These are phyloP conservation scores for Folsomia manolachei DNA, from an alignment of 2,888 invertebrate genomes.

Conservation along the genomic window DNA sequence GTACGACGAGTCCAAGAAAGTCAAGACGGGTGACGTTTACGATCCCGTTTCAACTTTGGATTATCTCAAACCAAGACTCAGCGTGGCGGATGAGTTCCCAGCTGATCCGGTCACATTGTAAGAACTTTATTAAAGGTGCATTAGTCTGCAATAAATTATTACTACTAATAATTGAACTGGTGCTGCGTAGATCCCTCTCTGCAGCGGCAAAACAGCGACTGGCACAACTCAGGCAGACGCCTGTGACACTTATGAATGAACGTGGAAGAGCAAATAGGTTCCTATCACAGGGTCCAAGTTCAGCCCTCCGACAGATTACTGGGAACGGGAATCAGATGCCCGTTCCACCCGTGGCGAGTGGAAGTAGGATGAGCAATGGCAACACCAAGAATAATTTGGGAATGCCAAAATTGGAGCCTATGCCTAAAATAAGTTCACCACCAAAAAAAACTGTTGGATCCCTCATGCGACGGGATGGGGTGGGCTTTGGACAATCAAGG, in stretches of 20 bases:
- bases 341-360: no score
- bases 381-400: background rate
- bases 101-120: background rate
- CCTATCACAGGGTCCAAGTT: no score
- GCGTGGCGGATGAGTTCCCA: background rate
- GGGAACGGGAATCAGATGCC: no score
- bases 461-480: background rate
- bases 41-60: background rate
- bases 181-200: no score
- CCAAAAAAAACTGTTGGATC: background rate
- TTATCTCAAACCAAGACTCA: background rate
- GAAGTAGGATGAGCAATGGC: no score
- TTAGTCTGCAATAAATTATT: no score
- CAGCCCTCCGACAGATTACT: no score
- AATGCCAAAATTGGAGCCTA: constrained; percentile 2
- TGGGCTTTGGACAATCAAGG: background rate
- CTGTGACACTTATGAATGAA: background rate
- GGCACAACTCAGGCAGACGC: background rate
- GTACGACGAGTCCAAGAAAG: background rate
- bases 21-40: background rate
- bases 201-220: background rate
- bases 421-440: background rate
- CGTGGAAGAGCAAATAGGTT: no score
- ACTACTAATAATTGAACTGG: no score
- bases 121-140: no score